Evolutionary conservation across 2,888 invertebrate genomes (phyloP), one percentile per base, ranked within the genome.

Genomic region (Heterodera filipjevi): DNA sequence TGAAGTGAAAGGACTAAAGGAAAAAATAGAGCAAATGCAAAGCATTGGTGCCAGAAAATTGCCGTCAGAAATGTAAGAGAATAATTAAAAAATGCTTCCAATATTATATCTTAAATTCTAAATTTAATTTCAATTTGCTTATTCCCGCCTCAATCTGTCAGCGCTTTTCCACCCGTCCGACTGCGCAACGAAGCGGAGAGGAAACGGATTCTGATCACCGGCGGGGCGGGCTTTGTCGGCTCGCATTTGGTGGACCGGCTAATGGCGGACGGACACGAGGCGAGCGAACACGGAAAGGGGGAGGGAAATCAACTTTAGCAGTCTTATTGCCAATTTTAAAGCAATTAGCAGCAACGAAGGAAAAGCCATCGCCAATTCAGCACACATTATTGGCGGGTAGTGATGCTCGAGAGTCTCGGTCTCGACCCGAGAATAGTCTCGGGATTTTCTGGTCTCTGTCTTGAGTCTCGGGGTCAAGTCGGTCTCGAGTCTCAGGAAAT

Each of bases 201-300:
- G 78, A 96, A 95, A 90, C 92, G 98, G 84, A 95, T 99, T 87
- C 91, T 98, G 91, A 94, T 95, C 89, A 88, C 89, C 3, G 89
- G 88, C 5, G 88, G 86, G 19, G 84, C 87, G 32, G 88, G 87
- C 33, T 88, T 89, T 78, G 89, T 89, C 27, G 99, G 99, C 0
- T 98, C 97, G 0, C 99, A 99, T 90, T 92, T 99, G 39, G 96
- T 97, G 0, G 99, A 99, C 90, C 92, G 93, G 83, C 92, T 99
- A 76, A 97, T 99, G 97, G 92, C 94, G 84, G 94, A 94, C 46
- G 88, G 88, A 19, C 88, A 88, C 74, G 89, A 89, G 81, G 59
- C 12, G 27, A 59, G 0, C 27, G 27, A 12, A 27, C 19, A 27
- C n/a, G 59, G 12, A 10, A 59, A 8, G 19, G 12, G 39, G 8